phyloP scores from a whole-genome alignment of 2,797 vertebrate species.

The Sebastes nivosus region DNA sequence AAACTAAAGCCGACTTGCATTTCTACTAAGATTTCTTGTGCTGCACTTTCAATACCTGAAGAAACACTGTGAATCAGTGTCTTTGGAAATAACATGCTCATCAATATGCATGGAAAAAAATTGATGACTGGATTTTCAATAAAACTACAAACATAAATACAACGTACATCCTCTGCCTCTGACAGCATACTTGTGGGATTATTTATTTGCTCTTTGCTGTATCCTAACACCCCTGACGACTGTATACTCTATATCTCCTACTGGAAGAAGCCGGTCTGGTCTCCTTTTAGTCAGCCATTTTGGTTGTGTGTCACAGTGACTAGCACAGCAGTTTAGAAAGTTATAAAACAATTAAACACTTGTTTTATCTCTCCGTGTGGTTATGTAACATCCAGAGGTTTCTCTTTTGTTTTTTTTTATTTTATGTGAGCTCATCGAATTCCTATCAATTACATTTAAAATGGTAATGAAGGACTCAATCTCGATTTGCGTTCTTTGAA shows the following conservation, averaged over 20 bases:
- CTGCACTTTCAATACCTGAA: too few species aligned
- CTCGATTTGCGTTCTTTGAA: not conserved
- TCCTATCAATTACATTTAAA: not conserved
- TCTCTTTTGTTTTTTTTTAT: not conserved
- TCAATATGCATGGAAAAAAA: not conserved
- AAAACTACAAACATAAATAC: not conserved
- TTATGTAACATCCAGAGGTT: not conserved
- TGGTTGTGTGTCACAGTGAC: not conserved
- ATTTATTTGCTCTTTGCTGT: not conserved
- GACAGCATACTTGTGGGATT: not conserved
- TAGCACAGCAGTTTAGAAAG: not conserved
- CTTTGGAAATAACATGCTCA: not conserved
- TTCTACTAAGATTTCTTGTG: not conserved
- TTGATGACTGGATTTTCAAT: not conserved
- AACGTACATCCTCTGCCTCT: not conserved
- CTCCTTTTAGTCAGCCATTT: not conserved
- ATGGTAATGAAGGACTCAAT: not conserved
- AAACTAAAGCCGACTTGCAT: not conserved
- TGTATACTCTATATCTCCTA: not conserved
- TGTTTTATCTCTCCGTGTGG: not conserved
- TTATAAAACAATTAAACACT: not conserved
- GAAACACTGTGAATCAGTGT: not conserved
- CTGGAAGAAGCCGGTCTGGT: not conserved
- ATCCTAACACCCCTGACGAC: not conserved
- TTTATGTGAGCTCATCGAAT: not conserved